Conservation (phyloP, 2,888 invertebrate species). For the Drosophila siamana region DNA sequence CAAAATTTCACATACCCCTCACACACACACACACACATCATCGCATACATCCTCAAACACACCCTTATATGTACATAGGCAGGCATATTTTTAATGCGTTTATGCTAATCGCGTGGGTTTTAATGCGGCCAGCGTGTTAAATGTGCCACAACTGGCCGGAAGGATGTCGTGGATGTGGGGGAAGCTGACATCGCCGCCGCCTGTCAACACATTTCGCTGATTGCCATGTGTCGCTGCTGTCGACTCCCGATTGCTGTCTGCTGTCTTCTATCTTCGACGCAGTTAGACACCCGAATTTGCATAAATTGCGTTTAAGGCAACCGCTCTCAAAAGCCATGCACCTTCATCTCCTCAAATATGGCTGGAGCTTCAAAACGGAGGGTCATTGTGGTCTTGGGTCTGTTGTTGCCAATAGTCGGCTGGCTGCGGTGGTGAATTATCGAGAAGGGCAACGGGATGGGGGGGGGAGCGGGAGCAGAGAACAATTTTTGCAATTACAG, state of each 20-base stretch:
- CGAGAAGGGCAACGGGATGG: not conserved
- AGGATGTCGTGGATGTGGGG: not conserved
- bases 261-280: slow-evolving; percentile 31
- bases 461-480: not conserved
- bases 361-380: slow-evolving; percentile 49
- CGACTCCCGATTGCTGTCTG: not conserved
- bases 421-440: too few relatives aligned
- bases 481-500: slow-evolving; percentile 70
- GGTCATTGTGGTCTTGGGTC: slow-evolving; percentile 50
- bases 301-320: slow-evolving; percentile 76
- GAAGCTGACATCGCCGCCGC: slow-evolving; percentile 32
- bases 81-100: slow-evolving; percentile 84
- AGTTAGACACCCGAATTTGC: slow-evolving; percentile 70
- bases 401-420: slow-evolving; percentile 4
- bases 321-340: slow-evolving; percentile 26
- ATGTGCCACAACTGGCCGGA: slow-evolving; percentile 63
- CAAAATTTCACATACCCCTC: slow-evolving; percentile 63
- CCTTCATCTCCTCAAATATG: slow-evolving; percentile 16
- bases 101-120: slow-evolving; percentile 83
- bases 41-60: slow-evolving; percentile 29
- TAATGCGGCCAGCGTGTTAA: slow-evolving; percentile 78
- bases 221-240: slow-evolving; percentile 61
- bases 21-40: slow-evolving; percentile 1
- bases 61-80: slow-evolving; percentile 39
- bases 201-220: slow-evolving; percentile 78